Evolutionary conservation across 2,113 vertebrate species (phyloP), one percentile per base, ranked within the genome.

Genomic region (Vicugna pacos): DNA sequence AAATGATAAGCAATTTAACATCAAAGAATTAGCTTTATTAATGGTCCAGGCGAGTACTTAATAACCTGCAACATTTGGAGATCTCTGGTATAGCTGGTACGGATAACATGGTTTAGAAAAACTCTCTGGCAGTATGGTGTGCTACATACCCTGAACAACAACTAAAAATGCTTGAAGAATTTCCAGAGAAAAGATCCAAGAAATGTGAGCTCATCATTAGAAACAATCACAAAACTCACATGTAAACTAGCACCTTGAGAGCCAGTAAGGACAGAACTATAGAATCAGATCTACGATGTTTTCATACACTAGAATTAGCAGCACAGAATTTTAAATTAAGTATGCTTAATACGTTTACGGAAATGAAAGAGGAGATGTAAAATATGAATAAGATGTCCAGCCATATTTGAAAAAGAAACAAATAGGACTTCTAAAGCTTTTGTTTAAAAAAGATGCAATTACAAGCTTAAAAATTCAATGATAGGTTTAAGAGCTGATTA

Each of bases 391-490:
- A 82, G 6, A 69, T 60, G 8, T 54, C 12, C 2, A 82, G 46
- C 12, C 2, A 87, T 28, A 87, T 69, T 80, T 83, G 14, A 48
- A 73, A 77, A 92, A 83, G 19, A 83, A 67, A 1, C 16, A 87
- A 89, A 77, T 8, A 69, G 52, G 4, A 75, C 52, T 56, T 89
- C 54, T 70, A 75, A 42, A 52, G 76, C 17, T 58, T 42, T 42
- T 42, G 38, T 42, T 42, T 9, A 58, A 80, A 28, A 52, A 58
- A 56, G 67, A 22, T 10, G 32, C 26, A 58, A 54, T 35, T 81
- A 81, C 85, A 35, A 89, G 93, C 56, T 88, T 52, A 12, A 77
- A 95, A 96, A 46, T 17, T 76, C 60, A 86, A 5, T 62, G 62
- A 56, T 26, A 54, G 26, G 22, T 82, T 83, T 67, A 93, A 64